Conservation (phyloP, 1,140 invertebrate genomes). For the Plodia interpunctella region DNA sequence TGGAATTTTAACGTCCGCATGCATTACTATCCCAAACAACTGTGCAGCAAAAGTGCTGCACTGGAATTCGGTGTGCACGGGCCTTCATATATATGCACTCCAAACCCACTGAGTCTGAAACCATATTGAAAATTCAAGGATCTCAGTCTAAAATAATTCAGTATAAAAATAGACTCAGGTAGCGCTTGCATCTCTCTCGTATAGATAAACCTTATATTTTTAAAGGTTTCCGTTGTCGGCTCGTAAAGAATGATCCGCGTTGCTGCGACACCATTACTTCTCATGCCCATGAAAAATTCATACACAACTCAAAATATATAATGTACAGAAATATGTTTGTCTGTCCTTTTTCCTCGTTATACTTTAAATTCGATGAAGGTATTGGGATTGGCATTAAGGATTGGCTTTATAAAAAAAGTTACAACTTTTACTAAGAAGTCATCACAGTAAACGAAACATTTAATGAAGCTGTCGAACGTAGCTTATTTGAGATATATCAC, state of each 20-base stretch:
- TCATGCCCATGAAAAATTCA: conserved; percentile 69
- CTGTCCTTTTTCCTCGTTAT: not conserved
- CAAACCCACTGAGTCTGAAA: not conserved
- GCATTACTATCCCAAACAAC: no score
- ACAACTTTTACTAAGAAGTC: no score
- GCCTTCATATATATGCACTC: no score
- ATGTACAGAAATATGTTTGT: not conserved
- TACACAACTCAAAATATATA: conserved; percentile 27
- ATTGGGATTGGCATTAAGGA: no score
- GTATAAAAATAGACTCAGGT: not conserved
- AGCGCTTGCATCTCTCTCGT: conserved; percentile 11
- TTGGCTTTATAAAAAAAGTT: no score
- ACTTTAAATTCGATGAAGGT: no score
- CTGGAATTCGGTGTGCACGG: no score
- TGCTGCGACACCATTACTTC: conserved; percentile 63
- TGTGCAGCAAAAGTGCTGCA: no score
- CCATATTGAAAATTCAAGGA: not conserved
- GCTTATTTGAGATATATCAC: no score
- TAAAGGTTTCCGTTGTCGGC: conserved; percentile 58
- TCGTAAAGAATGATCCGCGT: conserved; percentile 74
- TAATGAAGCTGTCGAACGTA: no score
- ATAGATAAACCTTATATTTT: conserved; percentile 54
- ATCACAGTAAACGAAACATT: no score
- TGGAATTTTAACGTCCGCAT: no score
- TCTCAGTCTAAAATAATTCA: not conserved